These are phyloP conservation scores for Berghia stephanieae DNA, from an alignment of 1,140 invertebrate genomes.

Conservation along the genomic window DNA sequence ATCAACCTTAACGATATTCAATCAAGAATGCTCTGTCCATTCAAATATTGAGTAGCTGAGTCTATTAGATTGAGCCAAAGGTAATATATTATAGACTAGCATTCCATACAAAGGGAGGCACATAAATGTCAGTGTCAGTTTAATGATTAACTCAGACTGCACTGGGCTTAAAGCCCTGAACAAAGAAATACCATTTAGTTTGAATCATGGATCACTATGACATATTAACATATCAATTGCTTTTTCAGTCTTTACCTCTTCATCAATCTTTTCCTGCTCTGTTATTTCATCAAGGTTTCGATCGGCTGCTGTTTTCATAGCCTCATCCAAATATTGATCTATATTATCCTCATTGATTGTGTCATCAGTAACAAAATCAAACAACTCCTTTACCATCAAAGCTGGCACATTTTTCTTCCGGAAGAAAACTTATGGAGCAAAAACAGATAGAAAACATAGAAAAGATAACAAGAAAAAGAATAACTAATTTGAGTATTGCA, in stretches of 20 bases:
- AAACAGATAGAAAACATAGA: constrained; percentile 18
- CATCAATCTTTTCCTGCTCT: constrained; percentile 66
- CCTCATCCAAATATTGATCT: constrained; percentile 73
- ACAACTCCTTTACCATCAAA: constrained; percentile 89
- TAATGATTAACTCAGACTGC: background rate
- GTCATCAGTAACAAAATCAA: constrained; percentile 95
- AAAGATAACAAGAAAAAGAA: background rate
- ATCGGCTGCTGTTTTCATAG: constrained; percentile 59
- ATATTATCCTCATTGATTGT: constrained; percentile 81
- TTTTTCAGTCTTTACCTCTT: constrained; percentile 57
- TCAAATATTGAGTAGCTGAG: no score
- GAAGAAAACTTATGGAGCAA: constrained; percentile 81
- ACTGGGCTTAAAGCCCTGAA: background rate
- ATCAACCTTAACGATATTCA: no score
- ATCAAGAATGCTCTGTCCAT: no score
- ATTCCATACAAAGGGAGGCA: no score
- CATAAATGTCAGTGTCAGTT: no score
- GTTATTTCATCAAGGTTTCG: constrained; percentile 57
- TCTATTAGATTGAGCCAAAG: background rate
- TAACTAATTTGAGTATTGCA: background rate
- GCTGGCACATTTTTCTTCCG: constrained; percentile 87
- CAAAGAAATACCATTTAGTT: background rate
- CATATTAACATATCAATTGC: no score
- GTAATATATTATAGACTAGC: background rate
- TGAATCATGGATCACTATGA: background rate